Conservation (phyloP, 2,113 vertebrate genomes). For the Centropus bengalensis region DNA sequence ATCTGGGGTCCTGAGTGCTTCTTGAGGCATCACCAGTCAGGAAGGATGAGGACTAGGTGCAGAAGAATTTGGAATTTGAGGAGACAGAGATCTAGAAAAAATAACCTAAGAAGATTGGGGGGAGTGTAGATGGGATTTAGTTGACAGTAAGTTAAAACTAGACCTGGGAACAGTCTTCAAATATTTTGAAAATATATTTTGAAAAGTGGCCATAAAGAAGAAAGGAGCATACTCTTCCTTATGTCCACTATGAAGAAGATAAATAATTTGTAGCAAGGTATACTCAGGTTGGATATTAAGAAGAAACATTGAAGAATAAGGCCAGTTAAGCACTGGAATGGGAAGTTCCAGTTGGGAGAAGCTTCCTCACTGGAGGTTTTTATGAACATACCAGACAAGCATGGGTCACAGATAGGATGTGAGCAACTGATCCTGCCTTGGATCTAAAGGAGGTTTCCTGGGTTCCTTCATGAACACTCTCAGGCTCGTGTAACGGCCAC, state of each 20-base stretch:
- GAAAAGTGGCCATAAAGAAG: neutral
- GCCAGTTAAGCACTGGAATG: neutral
- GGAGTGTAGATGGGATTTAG: neutral
- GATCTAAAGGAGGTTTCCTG: neutral
- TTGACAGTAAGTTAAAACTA: neutral
- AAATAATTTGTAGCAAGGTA: neutral
- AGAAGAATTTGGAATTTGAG: neutral
- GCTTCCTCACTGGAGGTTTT: neutral
- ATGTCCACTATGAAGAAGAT: neutral
- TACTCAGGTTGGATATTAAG: neutral
- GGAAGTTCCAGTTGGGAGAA: neutral
- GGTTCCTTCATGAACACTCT: neutral
- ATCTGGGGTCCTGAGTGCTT: neutral
- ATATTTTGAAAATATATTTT: slow-evolving; percentile 1
- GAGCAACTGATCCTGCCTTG: neutral
- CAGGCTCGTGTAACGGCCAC: neutral
- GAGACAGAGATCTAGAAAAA: neutral
- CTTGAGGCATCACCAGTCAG: neutral
- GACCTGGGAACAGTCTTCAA: neutral
- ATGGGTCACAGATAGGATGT: neutral
- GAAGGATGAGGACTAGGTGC: neutral
- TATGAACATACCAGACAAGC: neutral
- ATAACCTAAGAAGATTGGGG: neutral
- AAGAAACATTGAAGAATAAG: neutral
- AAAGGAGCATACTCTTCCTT: neutral